phyloP scores from a whole-genome alignment of 2,113 vertebrate genomes.

The Pseudopodoces humilis region DNA sequence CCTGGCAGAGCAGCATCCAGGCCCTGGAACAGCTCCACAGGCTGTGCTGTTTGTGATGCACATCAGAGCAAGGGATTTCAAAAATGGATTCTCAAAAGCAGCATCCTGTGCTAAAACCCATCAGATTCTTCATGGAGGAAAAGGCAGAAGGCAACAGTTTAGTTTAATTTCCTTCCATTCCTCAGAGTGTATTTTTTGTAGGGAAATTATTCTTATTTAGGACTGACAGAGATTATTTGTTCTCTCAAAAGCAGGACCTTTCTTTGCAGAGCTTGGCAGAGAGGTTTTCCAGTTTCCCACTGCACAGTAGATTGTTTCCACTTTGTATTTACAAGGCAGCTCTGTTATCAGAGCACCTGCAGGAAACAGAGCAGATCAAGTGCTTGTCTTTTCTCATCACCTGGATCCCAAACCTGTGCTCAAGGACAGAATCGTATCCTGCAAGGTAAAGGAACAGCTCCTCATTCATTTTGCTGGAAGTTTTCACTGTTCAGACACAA shows the following conservation, averaged over 20 bases:
- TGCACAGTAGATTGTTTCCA: neutral
- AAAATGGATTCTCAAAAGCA: neutral
- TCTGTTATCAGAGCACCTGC: neutral
- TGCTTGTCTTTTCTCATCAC: neutral
- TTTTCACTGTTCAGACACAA: neutral
- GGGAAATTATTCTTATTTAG: neutral
- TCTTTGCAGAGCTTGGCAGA: neutral
- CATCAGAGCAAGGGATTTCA: neutral
- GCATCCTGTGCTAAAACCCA: neutral
- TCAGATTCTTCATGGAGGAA: neutral
- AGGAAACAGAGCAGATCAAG: neutral
- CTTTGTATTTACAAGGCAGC: neutral
- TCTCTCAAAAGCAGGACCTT: neutral
- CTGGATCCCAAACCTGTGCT: neutral
- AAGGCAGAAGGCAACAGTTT: neutral
- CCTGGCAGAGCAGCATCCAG: neutral
- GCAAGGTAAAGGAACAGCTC: neutral
- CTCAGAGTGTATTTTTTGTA: neutral
- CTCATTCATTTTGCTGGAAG: neutral
- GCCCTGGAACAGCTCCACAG: fast-evolving
- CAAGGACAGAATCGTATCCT: neutral
- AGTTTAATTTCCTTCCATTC: neutral
- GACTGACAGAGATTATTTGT: neutral
- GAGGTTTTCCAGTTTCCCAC: neutral
- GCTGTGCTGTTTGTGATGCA: neutral